Evolutionary conservation across 2,797 vertebrate species (phyloP).

Genomic region (Rallus crepitans): DNA sequence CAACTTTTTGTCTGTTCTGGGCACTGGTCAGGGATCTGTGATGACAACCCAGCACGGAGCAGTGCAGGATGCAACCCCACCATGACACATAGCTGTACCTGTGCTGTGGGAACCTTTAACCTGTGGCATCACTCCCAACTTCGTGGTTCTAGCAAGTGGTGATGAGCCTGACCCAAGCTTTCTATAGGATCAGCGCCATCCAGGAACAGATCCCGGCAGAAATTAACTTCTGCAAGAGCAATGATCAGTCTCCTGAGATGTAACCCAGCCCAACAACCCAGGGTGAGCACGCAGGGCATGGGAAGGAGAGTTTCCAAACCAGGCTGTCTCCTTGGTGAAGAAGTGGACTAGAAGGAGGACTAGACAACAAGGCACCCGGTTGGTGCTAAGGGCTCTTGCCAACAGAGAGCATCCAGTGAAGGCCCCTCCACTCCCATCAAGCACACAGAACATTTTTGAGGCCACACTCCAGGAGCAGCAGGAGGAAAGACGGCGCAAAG

Average conservation of each 20-base stretch:
- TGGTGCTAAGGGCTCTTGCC: background rate
- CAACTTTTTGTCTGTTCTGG: accelerated
- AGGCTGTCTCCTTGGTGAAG: accelerated
- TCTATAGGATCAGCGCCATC: background rate
- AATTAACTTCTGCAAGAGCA: background rate
- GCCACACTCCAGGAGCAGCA: background rate
- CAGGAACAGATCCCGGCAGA: background rate
- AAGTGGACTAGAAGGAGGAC: background rate
- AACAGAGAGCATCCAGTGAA: background rate
- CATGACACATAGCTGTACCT: accelerated
- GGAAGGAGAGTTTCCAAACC: background rate
- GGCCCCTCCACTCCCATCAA: background rate
- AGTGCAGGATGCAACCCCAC: accelerated
- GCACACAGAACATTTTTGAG: background rate
- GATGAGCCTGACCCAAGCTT: background rate
- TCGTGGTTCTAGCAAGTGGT: accelerated
- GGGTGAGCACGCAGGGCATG: accelerated
- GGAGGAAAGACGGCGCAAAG: background rate
- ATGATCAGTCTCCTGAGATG: accelerated
- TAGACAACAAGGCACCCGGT: background rate
- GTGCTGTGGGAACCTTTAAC: accelerated
- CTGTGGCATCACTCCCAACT: accelerated
- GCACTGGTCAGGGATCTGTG: background rate
- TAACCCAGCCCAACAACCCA: background rate
- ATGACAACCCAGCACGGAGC: accelerated